phyloP scores from a whole-genome alignment of 2,888 invertebrate species.

The Caenorhabditis sp. region DNA sequence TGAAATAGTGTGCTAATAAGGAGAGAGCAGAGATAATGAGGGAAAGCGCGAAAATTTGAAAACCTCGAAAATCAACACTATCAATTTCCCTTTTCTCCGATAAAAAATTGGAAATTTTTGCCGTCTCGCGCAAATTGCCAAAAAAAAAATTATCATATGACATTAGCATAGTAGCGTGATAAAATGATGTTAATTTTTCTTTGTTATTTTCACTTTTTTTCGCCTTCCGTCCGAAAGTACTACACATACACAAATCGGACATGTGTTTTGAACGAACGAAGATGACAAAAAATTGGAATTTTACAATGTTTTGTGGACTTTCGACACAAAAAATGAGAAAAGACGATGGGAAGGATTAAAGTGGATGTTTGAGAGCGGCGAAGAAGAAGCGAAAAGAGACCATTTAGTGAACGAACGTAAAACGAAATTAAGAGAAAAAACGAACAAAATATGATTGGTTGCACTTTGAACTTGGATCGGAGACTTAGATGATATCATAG shows the following conservation, averaged over 20 bases:
- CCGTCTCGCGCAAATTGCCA: background rate
- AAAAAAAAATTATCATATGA: background rate
- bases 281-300: too few relatives aligned
- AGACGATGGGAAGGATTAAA: background rate
- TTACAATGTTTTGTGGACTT: background rate
- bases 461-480: background rate
- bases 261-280: background rate
- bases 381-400: background rate
- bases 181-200: slow-evolving; percentile 1
- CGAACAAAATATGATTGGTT: background rate
- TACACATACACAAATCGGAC: background rate
- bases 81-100: too few relatives aligned
- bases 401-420: too few relatives aligned
- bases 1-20: background rate
- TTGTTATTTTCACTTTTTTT: background rate
- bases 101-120: too few relatives aligned
- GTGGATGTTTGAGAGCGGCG: background rate
- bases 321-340: background rate
- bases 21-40: too few relatives aligned
- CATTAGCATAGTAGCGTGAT: background rate
- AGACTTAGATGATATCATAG: too few relatives aligned
- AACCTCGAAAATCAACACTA: too few relatives aligned
- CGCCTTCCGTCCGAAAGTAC: background rate
- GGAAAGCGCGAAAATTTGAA: too few relatives aligned
- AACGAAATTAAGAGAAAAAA: too few relatives aligned